Conservation (phyloP, 1,140 invertebrate species). For the Drosophila simulans region DNA sequence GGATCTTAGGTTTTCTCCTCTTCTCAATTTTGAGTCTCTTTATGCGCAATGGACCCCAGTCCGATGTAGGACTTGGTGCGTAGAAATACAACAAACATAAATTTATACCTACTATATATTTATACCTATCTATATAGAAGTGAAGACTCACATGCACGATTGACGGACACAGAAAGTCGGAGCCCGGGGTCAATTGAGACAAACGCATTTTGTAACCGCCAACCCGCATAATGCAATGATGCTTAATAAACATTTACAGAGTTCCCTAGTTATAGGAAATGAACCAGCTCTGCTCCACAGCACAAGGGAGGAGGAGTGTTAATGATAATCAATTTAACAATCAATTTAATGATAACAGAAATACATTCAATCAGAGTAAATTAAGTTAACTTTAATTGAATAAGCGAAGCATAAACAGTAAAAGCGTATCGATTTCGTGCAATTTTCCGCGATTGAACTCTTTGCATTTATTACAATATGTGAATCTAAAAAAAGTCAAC, state of each 20-base stretch:
- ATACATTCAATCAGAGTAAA: conserved; percentile 71
- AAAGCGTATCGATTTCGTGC: conserved; percentile 4
- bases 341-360: conserved; percentile 22
- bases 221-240: conserved; percentile 76
- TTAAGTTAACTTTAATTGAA: conserved; percentile 77
- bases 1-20: too few relatives aligned
- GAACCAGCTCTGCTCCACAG: background rate
- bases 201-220: conserved; percentile 69
- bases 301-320: conserved; percentile 14
- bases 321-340: conserved; percentile 80
- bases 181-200: conserved; percentile 67
- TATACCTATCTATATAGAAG: background rate
- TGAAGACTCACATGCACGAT: conserved; percentile 6
- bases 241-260: conserved; percentile 73
- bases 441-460: background rate
- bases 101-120: background rate
- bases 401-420: conserved; percentile 34
- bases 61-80: background rate
- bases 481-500: background rate
- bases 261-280: conserved; percentile 5
- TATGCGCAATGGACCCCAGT: background rate
- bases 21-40: too few relatives aligned
- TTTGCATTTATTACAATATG: background rate
- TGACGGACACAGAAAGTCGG: conserved; percentile 30
- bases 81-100: conserved; percentile 1